Evolutionary conservation across 2,888 invertebrate genomes (phyloP), one percentile per base, ranked within the genome.

Genomic region (Phaedon cochleariae): DNA sequence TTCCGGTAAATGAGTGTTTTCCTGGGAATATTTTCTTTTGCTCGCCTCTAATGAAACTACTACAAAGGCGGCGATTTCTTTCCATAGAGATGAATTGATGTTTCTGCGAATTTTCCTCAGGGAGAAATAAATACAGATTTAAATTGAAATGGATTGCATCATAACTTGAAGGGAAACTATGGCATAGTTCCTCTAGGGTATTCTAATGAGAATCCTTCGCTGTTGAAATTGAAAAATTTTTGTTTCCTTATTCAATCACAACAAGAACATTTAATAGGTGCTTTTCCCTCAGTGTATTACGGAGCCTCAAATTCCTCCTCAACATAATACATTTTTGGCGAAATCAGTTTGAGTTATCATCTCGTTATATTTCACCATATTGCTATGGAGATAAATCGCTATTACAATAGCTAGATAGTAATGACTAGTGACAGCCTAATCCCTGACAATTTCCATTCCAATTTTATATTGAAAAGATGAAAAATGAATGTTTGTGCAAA

Each of bases 1-100:
- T 48, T 21, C 52, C 22, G 26, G 26, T 48, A 37, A 21, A 59
- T 34, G 51, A 48, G 34, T 10, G 21, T 37, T 46, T 59, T 49
- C 49, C 34, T 34, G 20, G n/a, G 4, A 34, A 54, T 31, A 54
- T 21, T 55, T 55, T 21, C 22, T 57, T 26, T 57, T 15, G 21
- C 57, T 4, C 15, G 22, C 45, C 45, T 26, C 26, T 45, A 57
- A 57, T 45, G 45, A 57, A 57, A 57, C 22, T 22, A 57, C 45
- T 26, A 37, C 26, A 45, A 22, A 57, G 45, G 15, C 4, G 41
- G 7, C 41, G 41, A 41, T 41, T 41, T 41, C 15, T 41, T 3
- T n/a, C 1, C 6, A 34, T 34, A 10, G 31, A 55, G 45, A 57
- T 57, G 17, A 26, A 57, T 45, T 45, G 45, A 26, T 45, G 41